Conservation (phyloP, 2,797 vertebrate species). For the Numenius phaeopus region DNA sequence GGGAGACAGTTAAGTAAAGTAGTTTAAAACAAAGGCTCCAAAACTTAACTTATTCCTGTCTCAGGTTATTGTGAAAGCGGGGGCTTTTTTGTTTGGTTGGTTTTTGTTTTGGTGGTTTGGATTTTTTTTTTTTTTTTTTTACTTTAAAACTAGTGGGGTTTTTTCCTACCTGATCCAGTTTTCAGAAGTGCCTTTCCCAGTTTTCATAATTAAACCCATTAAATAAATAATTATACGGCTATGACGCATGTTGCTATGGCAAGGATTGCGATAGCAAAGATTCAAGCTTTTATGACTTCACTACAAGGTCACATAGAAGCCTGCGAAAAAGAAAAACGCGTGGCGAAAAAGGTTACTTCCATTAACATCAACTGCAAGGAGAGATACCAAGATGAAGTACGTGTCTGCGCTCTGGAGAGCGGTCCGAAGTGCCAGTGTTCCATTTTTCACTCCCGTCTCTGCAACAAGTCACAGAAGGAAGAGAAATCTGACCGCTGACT, state of each 20-base stretch:
- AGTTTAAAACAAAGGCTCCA: neutral
- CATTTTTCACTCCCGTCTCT: neutral
- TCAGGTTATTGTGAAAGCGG: neutral
- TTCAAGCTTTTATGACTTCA: constrained; percentile 50
- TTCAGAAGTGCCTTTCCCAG: constrained; percentile 9
- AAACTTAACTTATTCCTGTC: neutral
- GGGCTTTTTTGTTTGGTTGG: neutral
- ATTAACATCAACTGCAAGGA: neutral
- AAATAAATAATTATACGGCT: constrained; percentile 63
- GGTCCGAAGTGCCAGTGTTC: rapidly evolving
- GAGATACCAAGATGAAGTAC: rapidly evolving
- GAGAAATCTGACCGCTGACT: neutral
- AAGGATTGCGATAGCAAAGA: constrained; percentile 55
- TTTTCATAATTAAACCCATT: constrained; percentile 68
- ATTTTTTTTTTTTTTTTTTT: neutral
- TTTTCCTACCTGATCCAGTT: neutral
- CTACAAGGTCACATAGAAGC: constrained; percentile 44
- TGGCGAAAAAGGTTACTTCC: neutral
- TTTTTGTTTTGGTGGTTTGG: neutral
- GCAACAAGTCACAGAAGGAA: neutral
- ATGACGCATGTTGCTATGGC: constrained; percentile 65
- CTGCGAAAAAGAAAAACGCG: neutral
- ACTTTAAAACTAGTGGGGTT: neutral
- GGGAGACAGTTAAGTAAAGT: neutral
- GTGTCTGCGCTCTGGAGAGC: rapidly evolving